A percentile compares a stretch with the other conserved stretches of the same genome.
These are phyloP conservation scores for Pyrochroa serraticornis DNA, from an alignment of 2,888 invertebrate species.

Conservation along the genomic window DNA sequence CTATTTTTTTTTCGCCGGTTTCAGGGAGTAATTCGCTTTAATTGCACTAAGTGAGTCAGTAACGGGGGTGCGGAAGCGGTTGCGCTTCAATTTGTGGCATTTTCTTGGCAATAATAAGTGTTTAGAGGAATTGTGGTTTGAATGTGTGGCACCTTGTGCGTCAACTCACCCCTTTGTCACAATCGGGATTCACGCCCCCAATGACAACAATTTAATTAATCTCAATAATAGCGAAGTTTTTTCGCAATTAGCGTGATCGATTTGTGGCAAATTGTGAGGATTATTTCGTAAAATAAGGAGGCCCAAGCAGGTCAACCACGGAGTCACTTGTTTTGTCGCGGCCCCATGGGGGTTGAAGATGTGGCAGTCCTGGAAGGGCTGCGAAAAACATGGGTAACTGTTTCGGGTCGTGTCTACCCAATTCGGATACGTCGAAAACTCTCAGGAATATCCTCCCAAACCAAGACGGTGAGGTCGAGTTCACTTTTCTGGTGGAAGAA, in stretches of 20 bases:
- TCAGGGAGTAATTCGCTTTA: too few species aligned
- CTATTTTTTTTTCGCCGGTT: too few species aligned
- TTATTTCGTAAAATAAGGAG: neutral
- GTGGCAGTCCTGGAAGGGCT: constrained; percentile 53
- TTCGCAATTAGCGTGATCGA: neutral
- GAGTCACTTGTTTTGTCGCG: constrained; percentile 32
- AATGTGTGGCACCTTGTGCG: too few species aligned
- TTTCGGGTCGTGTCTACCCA: constrained; percentile 59
- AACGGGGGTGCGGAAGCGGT: too few species aligned
- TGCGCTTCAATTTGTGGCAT: too few species aligned
- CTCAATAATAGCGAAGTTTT: constrained; percentile 2
- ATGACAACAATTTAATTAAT: too few species aligned
- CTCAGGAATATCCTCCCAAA: constrained; percentile 39
- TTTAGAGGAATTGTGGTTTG: too few species aligned
- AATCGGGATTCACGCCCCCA: too few species aligned
- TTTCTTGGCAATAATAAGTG: too few species aligned
- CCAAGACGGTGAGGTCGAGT: constrained; percentile 41
- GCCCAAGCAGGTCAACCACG: constrained; percentile 31
- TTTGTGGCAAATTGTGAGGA: neutral
- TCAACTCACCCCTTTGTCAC: neutral
- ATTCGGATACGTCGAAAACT: constrained; percentile 40
- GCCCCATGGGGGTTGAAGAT: constrained; percentile 53
- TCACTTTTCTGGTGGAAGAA: constrained; percentile 47
- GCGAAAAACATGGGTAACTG: constrained; percentile 60
- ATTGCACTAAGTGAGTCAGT: too few species aligned